Base-by-base conservation (phyloP, 2,113 vertebrate genomes). In the Dendropsophus ebraccatus region DNA sequence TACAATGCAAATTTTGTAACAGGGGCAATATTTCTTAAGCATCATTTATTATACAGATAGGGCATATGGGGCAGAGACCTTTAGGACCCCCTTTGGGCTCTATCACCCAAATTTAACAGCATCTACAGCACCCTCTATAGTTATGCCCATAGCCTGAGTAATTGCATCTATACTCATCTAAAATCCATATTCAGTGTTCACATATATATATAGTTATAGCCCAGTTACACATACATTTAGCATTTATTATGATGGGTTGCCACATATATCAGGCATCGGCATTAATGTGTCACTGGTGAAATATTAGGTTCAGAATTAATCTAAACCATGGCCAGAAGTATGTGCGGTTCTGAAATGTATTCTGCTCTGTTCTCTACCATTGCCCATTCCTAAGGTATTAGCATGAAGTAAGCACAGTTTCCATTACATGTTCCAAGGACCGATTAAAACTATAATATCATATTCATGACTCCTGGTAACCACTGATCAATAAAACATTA, bases 401-500 rank as follows among this genome's bases (percentile, higher is more conserved):
- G 62, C 79, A 81, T 73, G 67, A 86, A 86, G 76, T 86, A 86
- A 73, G 65, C 52, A 56, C 65, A 72, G 74, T 50, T 85, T 78
- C 84, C 75, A 85, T 85, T 79, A 85, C 84, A 80, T 86, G 65
- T 86, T 79, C 76, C 49, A 35, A 58, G 50, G 69, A 81, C 19
- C 84, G 67, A 86, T 86, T 86, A 86, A 86, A 86, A 86, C 35
- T 86, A 81, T 81, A 86, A 86, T 86, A 86, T 86, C 62, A 86
- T 86, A 86, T 86, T 86, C 77, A 86, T 86, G 84, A 86, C 77
- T 80, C 84, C 80, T 86, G 67, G 84, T 81, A 86, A 86, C 84
- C 84, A 73, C 76, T 86, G 77, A 86, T 86, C 77, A 86, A 86
- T 81, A 86, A 86, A 86, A 86, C 77, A 86, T 81, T 73, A 73